Evolutionary conservation across 2,113 vertebrate species (phyloP).

Genomic region (Triplophysa siluroides): DNA sequence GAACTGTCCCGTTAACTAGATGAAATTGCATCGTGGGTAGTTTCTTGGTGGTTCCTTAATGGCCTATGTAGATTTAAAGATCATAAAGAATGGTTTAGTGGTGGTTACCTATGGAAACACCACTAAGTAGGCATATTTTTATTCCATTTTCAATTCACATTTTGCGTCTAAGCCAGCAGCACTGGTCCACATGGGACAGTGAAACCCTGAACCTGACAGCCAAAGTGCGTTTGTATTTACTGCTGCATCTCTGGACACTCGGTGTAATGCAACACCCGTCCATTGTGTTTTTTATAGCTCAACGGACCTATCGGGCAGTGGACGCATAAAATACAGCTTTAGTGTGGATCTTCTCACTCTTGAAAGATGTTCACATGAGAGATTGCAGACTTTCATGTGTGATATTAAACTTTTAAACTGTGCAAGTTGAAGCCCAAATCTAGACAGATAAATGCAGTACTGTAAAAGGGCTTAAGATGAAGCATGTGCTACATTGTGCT

Average conservation of each 20-base stretch:
- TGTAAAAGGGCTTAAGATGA: conserved; percentile 17
- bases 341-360: neutral
- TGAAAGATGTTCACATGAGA: conserved; percentile 19
- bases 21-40: too few species aligned
- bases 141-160: neutral
- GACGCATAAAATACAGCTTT: conserved; percentile 25
- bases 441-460: conserved; percentile 4
- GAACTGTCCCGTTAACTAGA: too few species aligned
- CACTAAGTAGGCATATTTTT: neutral
- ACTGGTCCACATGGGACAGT: neutral
- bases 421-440: neutral
- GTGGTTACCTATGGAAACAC: too few species aligned
- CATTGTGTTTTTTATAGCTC: conserved; percentile 21
- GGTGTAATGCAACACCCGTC: conserved; percentile 9
- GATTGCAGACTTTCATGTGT: conserved; percentile 19
- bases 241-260: conserved; percentile 22
- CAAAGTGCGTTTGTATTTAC: conserved; percentile 29
- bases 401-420: conserved; percentile 35
- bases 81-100: too few species aligned
- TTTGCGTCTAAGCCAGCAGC: too few species aligned
- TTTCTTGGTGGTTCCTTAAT: too few species aligned
- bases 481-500: neutral
- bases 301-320: neutral
- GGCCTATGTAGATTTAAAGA: too few species aligned
- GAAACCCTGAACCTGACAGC: neutral